A percentile compares a stretch with the other conserved stretches of the same genome.
phyloP scores from a whole-genome alignment of 2,113 vertebrate genomes.

The Fregetta grallaria region DNA sequence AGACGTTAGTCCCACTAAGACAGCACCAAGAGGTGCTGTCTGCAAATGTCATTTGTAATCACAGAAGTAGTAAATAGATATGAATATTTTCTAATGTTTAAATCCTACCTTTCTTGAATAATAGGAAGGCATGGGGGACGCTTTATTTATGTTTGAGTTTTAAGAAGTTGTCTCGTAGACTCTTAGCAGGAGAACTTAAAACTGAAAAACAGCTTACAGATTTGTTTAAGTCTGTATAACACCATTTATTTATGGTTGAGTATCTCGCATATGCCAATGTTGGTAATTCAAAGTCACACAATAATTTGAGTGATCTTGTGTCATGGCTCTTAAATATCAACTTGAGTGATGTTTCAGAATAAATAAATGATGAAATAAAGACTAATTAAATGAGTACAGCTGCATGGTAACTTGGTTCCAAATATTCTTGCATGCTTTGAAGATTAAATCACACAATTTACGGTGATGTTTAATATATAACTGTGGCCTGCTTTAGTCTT shows the following conservation, averaged over 20 bases:
- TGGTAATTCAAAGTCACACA: conserved; percentile 76
- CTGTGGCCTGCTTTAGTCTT: conserved; percentile 10
- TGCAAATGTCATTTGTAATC: not conserved
- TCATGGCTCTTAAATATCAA: conserved; percentile 70
- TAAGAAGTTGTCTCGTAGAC: conserved; percentile 29
- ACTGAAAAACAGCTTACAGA: conserved; percentile 68
- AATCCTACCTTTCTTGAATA: not conserved
- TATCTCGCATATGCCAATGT: conserved; percentile 72
- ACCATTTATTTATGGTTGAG: conserved; percentile 77
- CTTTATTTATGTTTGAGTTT: not conserved
- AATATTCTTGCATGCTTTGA: conserved; percentile 31
- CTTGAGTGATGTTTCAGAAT: conserved; percentile 71
- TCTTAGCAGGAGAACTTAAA: conserved; percentile 52
- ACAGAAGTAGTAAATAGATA: not conserved
- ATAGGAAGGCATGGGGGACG: not conserved
- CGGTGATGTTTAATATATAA: not conserved
- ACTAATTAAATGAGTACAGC: conserved; percentile 62
- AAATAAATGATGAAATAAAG: conserved; percentile 70
- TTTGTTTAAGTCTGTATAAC: conserved; percentile 72
- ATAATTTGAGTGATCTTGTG: conserved; percentile 77
- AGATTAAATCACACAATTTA: conserved; percentile 30
- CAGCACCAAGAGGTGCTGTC: not conserved
- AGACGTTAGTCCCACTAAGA: not conserved
- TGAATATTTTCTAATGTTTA: not conserved
- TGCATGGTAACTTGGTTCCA: conserved; percentile 43